Evolutionary conservation across 2,888 invertebrate species (phyloP).

Genomic region (Tenodera sinensis): DNA sequence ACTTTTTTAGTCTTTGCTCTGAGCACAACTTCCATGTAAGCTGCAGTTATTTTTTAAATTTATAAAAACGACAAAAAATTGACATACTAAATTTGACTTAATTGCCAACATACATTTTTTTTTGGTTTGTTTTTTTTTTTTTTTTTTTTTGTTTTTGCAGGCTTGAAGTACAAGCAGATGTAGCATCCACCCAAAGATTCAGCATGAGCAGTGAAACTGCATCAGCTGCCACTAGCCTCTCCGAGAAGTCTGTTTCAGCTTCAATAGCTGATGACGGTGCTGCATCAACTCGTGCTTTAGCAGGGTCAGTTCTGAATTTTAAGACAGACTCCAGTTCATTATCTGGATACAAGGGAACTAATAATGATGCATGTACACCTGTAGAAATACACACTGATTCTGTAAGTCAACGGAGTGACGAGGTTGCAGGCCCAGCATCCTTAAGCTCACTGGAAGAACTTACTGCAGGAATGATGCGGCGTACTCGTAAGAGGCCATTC

Average conservation of each 20-base stretch:
- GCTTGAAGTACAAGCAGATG: constrained; percentile 71
- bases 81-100: too few relatives aligned
- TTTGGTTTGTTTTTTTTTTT: too few relatives aligned
- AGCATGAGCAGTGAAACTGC: constrained; percentile 65
- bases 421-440: constrained; percentile 44
- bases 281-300: constrained; percentile 71
- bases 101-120: neutral
- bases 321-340: constrained; percentile 47
- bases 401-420: constrained; percentile 34
- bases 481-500: constrained; percentile 43
- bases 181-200: constrained; percentile 60
- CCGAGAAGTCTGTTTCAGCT: constrained; percentile 62
- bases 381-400: constrained; percentile 36
- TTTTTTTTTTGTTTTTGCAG: too few relatives aligned
- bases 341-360: constrained; percentile 7
- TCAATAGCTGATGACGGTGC: constrained; percentile 62
- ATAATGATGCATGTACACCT: constrained; percentile 19
- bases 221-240: constrained; percentile 60
- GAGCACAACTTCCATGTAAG: too few relatives aligned
- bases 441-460: constrained; percentile 49
- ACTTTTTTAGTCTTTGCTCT: too few relatives aligned
- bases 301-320: constrained; percentile 70
- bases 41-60: too few relatives aligned
- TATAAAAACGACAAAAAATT: too few relatives aligned
- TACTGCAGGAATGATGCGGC: constrained; percentile 40